Evolutionary conservation across 2,797 vertebrate genomes (phyloP).

Genomic region (Sphenodon punctatus): DNA sequence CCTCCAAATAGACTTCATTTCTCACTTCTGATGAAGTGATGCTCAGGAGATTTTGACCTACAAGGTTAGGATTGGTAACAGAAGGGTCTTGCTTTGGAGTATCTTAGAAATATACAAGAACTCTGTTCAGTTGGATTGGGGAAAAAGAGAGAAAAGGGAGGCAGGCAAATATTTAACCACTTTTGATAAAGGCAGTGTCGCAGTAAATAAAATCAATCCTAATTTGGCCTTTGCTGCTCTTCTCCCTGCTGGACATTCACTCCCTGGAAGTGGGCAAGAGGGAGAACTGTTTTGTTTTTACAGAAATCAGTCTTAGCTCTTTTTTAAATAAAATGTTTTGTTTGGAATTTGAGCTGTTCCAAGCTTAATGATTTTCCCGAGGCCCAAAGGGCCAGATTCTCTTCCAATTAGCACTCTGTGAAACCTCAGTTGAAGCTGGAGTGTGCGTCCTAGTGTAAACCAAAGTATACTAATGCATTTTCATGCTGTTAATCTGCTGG

Average conservation of each 20-base stretch:
- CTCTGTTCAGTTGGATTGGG: not conserved
- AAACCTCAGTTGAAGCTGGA: not conserved
- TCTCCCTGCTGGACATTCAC: not conserved
- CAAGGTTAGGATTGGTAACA: not conserved
- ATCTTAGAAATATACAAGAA: too few relatives aligned
- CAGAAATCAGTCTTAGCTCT: not conserved
- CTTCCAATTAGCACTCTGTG: not conserved
- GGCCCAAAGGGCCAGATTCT: not conserved
- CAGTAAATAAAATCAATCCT: not conserved
- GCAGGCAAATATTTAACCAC: not conserved
- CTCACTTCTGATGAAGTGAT: constrained; percentile 15
- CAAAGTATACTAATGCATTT: not conserved
- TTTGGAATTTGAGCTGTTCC: not conserved
- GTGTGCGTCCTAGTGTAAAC: not conserved
- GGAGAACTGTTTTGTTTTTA: not conserved
- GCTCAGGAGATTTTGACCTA: constrained; percentile 8
- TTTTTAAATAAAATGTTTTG: not conserved
- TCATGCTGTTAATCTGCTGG: not conserved
- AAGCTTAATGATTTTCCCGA: not conserved
- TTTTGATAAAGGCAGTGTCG: not conserved
- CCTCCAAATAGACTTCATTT: not conserved
- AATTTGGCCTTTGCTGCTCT: not conserved
- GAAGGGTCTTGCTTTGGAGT: not conserved
- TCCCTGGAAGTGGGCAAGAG: not conserved
- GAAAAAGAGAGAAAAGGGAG: not conserved